Conservation (phyloP, 1,140 invertebrate species). For the Drosophila truncata region DNA sequence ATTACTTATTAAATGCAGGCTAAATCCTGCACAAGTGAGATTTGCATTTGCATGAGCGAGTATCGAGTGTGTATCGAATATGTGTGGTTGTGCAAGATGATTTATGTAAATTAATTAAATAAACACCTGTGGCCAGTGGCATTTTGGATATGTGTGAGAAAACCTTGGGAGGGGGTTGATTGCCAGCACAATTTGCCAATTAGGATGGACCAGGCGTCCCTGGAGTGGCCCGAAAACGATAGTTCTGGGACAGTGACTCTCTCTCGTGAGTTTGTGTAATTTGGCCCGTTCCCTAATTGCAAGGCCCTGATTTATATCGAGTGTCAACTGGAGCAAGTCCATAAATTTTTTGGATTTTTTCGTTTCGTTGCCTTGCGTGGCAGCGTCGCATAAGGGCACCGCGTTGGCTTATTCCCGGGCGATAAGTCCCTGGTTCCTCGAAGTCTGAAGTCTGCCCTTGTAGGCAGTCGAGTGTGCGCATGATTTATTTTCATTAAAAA, state of each 20-base stretch:
- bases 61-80: background rate
- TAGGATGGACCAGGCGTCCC: background rate
- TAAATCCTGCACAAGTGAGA: slow-evolving; percentile 3
- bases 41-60: background rate
- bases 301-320: slow-evolving; percentile 52
- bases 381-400: slow-evolving; percentile 32
- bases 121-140: slow-evolving; percentile 52
- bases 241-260: slow-evolving; percentile 30
- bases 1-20: slow-evolving; percentile 54
- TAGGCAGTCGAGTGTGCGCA: slow-evolving; percentile 63
- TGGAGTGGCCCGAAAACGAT: slow-evolving; percentile 9
- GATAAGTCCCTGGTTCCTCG: slow-evolving; percentile 39
- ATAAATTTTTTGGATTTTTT: slow-evolving; percentile 57
- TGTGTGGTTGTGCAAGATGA: slow-evolving; percentile 23
- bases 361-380: slow-evolving; percentile 40
- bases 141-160: slow-evolving; percentile 10
- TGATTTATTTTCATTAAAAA: slow-evolving; percentile 80
- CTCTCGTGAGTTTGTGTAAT: slow-evolving; percentile 49
- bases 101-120: slow-evolving; percentile 60
- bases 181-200: slow-evolving; percentile 10
- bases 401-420: slow-evolving; percentile 32
- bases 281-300: slow-evolving; percentile 44
- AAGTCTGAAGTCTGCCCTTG: slow-evolving; percentile 21
- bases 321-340: slow-evolving; percentile 56
- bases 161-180: background rate